Base-by-base conservation (phyloP, 2,888 invertebrate genomes). In the Atethmia centrago region DNA sequence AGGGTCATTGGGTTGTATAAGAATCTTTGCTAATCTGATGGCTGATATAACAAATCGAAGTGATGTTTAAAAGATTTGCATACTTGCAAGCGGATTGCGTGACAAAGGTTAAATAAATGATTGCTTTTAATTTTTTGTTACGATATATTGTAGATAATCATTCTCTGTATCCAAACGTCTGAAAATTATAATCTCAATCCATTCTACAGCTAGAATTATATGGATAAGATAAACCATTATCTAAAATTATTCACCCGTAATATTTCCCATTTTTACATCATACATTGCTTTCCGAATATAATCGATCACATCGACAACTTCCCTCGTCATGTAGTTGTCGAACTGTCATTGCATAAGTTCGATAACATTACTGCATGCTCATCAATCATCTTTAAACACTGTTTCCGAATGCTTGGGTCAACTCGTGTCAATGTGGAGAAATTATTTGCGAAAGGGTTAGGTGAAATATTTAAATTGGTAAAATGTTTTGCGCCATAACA, bases 331-430 rank as follows among this genome's bases (percentile, higher is more conserved):
- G 84, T 84, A 84, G 74, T 79, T 88, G 85, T 88, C 89, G 83
- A 90, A 87, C 85, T 83, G 85, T 88, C 87, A 79, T 87, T 88
- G 83, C 87, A 85, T 86, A 87, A 87, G 77, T 85, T 80, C 69
- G 77, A 88, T 84, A 86, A 83, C 74, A 81, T 69, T 68, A 51
- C 69, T 73, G 63, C 51, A 79, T 77, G 55, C 55, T 85, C 85
- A 91, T 91, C 89, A 74, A 88, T 91, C 90, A 88, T 84, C 77
- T 84, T 40, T 88, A 84, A 85, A 76, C 58, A 68, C 62, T 49
- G 62, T 80, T 81, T 71, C 64, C 77, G 49, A 77, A 71, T 67
- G 59, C 53, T 74, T 67, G 82, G 90, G 89, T 90, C 89, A 89
- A 71, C 65, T 62, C 62, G 51, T 79, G 75, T 83, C 56, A 79